phyloP scores from a whole-genome alignment of 2,113 vertebrate species.

The Daubentonia madagascariensis region DNA sequence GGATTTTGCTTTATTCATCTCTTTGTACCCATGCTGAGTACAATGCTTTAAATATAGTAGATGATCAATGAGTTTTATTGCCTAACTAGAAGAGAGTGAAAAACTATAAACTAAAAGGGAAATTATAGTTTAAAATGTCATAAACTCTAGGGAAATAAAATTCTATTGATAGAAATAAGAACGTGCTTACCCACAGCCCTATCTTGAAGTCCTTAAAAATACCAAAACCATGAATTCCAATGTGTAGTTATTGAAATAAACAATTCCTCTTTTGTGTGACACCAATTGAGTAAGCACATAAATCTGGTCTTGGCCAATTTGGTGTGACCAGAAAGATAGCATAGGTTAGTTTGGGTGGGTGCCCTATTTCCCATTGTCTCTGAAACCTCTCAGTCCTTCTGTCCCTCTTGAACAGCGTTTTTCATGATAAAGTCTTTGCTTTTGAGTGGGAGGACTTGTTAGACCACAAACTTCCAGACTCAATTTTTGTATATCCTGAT shows the following conservation, averaged over 20 bases:
- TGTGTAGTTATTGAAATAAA: slow-evolving; percentile 54
- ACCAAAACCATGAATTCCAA: slow-evolving; percentile 25
- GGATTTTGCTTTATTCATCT: slow-evolving; percentile 28
- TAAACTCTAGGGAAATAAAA: slow-evolving; percentile 11
- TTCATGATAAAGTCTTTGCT: slow-evolving; percentile 15
- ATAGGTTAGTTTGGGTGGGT: background rate
- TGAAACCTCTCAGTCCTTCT: background rate
- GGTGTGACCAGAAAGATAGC: background rate
- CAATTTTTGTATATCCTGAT: slow-evolving; percentile 71
- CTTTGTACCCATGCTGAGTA: background rate
- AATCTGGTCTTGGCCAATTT: slow-evolving; percentile 22
- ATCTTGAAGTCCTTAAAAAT: slow-evolving; percentile 11
- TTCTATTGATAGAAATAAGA: background rate
- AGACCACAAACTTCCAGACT: slow-evolving; percentile 67
- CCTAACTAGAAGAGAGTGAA: background rate
- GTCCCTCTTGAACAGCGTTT: background rate
- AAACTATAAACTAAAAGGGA: slow-evolving; percentile 19
- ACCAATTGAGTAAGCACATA: background rate
- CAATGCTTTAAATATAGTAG: slow-evolving; percentile 31
- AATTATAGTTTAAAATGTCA: background rate
- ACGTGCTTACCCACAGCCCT: background rate
- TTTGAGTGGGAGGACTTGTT: slow-evolving; percentile 54
- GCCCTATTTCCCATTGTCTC: background rate
- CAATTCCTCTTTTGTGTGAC: background rate
- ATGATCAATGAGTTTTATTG: slow-evolving; percentile 52